Conservation (phyloP, 1,140 invertebrate genomes). For the Acromyrmex charruanus region DNA sequence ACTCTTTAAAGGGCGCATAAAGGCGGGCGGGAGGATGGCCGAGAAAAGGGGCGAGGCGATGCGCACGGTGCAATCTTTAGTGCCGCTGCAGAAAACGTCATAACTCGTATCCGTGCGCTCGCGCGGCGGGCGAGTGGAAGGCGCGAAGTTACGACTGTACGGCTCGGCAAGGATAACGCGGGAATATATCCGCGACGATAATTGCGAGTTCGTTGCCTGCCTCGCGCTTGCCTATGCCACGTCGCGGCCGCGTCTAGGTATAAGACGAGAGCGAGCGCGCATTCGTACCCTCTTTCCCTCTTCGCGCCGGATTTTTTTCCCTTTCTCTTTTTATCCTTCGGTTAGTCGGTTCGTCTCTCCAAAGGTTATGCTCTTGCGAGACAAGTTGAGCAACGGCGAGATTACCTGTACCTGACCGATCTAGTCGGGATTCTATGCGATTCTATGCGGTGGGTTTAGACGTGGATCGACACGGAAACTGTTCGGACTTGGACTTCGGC, state of each 20-base stretch:
- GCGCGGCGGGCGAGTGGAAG: slow-evolving; percentile 44
- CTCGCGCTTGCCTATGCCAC: not conserved
- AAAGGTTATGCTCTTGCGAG: slow-evolving; percentile 74
- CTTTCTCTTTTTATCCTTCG: slow-evolving; percentile 69
- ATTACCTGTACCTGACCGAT: not conserved
- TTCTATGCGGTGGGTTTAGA: not conserved
- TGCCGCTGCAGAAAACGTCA: slow-evolving; percentile 64
- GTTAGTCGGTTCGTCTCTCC: slow-evolving; percentile 57
- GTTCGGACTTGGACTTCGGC: not conserved
- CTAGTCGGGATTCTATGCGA: not conserved
- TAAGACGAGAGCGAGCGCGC: slow-evolving; percentile 31
- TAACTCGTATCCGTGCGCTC: slow-evolving; percentile 62
- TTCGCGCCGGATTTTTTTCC: slow-evolving; percentile 57
- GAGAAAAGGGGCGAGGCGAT: slow-evolving; percentile 17
- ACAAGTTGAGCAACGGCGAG: slow-evolving; percentile 67
- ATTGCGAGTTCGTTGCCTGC: slow-evolving; percentile 74
- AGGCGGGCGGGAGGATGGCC: not conserved
- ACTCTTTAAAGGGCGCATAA: slow-evolving; percentile 41
- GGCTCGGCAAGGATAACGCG: slow-evolving; percentile 66
- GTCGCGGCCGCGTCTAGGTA: slow-evolving; percentile 7
- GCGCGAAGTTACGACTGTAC: slow-evolving; percentile 65
- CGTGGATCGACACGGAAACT: slow-evolving; percentile 3
- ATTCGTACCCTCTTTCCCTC: slow-evolving; percentile 54
- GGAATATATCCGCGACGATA: slow-evolving; percentile 66
- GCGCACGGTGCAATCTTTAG: slow-evolving; percentile 63